These are phyloP conservation scores for Seriola dumerili DNA, from an alignment of 2,113 vertebrate genomes.

Conservation along the genomic window DNA sequence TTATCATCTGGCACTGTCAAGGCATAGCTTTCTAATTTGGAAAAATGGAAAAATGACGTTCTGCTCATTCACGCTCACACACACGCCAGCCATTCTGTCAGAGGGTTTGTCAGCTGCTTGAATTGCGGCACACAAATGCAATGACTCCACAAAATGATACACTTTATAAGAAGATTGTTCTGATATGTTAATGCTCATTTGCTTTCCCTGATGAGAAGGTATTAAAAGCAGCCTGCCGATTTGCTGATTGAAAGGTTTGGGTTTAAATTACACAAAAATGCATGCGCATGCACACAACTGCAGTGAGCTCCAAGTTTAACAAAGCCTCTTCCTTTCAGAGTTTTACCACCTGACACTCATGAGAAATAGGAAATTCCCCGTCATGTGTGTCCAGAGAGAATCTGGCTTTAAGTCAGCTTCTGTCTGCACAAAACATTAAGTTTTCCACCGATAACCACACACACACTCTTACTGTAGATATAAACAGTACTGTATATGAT, in stretches of 20 bases:
- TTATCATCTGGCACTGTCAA: slow-evolving; percentile 71
- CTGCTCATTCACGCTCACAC: slow-evolving; percentile 46
- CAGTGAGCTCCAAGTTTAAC: neutral
- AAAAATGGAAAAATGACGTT: slow-evolving; percentile 71
- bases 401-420: slow-evolving; percentile 40
- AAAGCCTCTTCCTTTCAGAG: slow-evolving; percentile 15
- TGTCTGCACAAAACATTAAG: slow-evolving; percentile 52
- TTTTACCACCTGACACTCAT: slow-evolving; percentile 20
- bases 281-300: neutral
- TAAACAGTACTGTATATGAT: neutral
- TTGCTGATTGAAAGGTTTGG: slow-evolving; percentile 30
- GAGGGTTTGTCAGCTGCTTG: slow-evolving; percentile 51
- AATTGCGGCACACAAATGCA: neutral
- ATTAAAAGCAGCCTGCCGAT: slow-evolving; percentile 23
- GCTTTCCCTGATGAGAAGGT: neutral
- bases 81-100: slow-evolving; percentile 56
- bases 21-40: slow-evolving; percentile 72
- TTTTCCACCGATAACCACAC: slow-evolving; percentile 29
- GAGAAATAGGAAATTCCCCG: slow-evolving; percentile 41
- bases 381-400: slow-evolving; percentile 35
- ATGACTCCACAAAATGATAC: slow-evolving; percentile 53
- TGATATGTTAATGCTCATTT: slow-evolving; percentile 33
- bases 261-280: neutral
- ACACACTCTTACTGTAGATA: neutral
- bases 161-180: slow-evolving; percentile 29